Base-by-base conservation (phyloP, 1,140 invertebrate genomes). In the Paraescarpia echinospica region DNA sequence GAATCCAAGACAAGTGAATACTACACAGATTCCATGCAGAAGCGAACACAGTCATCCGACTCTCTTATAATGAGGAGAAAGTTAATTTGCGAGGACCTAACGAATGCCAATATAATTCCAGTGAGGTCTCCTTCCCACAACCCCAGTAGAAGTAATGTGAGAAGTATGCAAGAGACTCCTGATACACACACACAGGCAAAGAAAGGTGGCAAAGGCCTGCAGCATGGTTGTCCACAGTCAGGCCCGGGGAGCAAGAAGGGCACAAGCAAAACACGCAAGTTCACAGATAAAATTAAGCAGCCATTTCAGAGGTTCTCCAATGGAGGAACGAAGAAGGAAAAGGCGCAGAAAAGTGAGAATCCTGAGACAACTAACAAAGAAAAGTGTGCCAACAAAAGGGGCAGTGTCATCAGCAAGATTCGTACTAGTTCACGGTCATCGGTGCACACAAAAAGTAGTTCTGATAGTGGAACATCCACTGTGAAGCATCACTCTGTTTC, bases 51-150 rank as follows among this genome's bases (percentile, higher is more conserved):
- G 59, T 77, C 59, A 77, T 22, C 59, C 8, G 59, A 77, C 22
- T 77, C 59, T 77, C 59, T 77, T 77, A 77, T 77, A 27, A 77
- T 77, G 59, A 77, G 59, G 59, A 77, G 59, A 77, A 77, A 77
- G 59, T 77, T 77, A 77, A 31, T 77, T 77, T 22, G 18, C 14
- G 59, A 77, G 22, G 59, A 77, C 59, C 22, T 77, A 77, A 77
- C 8, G 59, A 77, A 77, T 77, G 59, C 59, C 59, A 77, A 77
- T 77, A 77, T 77, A 6, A 77, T 77, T 77, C 59, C 59, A 77
- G 22, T 27, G 22, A 77, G 59, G 59, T 77, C 59, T 77, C 59
- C 59, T 77, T 77, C 59, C 59, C 59, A 77, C 59, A 77, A 77
- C 59, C 14, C 59, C 59, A 77, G 59, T 18, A 12, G 59, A 77